Base-by-base conservation (phyloP, 1,140 invertebrate species). In the Stegodyphus mimosarum region DNA sequence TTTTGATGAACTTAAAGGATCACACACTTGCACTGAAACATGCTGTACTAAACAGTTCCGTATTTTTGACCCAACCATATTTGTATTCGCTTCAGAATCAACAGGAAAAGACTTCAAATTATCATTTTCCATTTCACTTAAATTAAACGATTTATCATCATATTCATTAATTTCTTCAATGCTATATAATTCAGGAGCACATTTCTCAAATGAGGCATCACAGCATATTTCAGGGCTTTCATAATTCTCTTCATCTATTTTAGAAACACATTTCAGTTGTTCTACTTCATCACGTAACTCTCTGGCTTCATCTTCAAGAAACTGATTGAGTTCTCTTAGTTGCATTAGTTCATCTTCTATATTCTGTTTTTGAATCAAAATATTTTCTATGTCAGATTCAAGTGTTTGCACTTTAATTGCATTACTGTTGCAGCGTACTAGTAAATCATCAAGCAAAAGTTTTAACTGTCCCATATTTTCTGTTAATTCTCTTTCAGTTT, bases 231-330 rank as follows among this genome's bases (percentile, higher is more conserved):
- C 13, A 33, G 33, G 33, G 3, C 33, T 33, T 33, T 33, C 33
- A 33, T 33, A 81, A 15, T 60, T 60, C 10, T 51, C 55, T n/a
- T 67, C 60, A 66, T 66, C 17, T 10, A 17, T 51, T 17, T 63
- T 74, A 6, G 52, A 15, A 53, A 67, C 18, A 63, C 6, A 50
- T 77, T 87, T 87, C 11, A 87, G 51, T 48, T 83, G 50, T 17
- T 83, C 73, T 33, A 75, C 9, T 83, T 87, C 86, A 51, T 63
- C 49, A 6, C 74, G 63, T 5, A 83, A 53, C 49, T 81, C 86
- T 66, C 51, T 71, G 53, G 52, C 60, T 73, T 87, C 86, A 81
- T 87, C 79, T 87, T 87, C 86, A 2, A 87, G 11, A 72, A 87
- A 87, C 13, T 75, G 18, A 48, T 87, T 80, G 7, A 87, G 60